phyloP scores from a whole-genome alignment of 64 coral and sea anemone species.

The Dendrophyllia cribrosa region DNA sequence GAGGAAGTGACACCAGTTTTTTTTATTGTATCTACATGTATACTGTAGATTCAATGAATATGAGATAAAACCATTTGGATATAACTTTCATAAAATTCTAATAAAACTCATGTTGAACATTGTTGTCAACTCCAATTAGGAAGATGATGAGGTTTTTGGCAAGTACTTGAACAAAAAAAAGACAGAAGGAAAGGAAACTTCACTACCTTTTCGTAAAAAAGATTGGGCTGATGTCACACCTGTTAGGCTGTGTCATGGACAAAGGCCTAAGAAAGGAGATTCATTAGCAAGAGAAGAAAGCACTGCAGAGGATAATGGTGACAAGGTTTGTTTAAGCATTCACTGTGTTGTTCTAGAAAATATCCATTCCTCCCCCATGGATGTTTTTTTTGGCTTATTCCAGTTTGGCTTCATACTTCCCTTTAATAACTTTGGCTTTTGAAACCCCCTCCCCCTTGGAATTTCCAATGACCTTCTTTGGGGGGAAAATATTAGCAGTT shows the following conservation, averaged over 20 bases:
- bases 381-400: too few species aligned
- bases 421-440: too few species aligned
- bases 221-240: constrained; percentile 70
- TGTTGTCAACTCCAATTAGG: background rate
- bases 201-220: constrained; percentile 35
- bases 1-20: too few species aligned
- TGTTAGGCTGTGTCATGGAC: constrained; percentile 92
- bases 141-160: constrained; percentile 87
- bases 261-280: constrained; percentile 56
- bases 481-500: too few species aligned
- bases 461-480: too few species aligned
- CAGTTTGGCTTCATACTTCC: too few species aligned
- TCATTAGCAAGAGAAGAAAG: background rate
- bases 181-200: constrained; percentile 21
- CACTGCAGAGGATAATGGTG: background rate
- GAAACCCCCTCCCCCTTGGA: too few species aligned
- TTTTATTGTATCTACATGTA: too few species aligned
- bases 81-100: too few species aligned
- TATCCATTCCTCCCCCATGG: too few species aligned
- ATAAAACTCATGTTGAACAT: background rate
- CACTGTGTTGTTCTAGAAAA: background rate
- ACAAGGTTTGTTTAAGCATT: background rate
- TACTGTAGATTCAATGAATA: too few species aligned
- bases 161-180: constrained; percentile 89
- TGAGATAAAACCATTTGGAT: too few species aligned